Percentiles rank a stretch among this genome's conserved stretches.
Conservation (phyloP, 2,113 vertebrate species). For the Fulica atra region DNA sequence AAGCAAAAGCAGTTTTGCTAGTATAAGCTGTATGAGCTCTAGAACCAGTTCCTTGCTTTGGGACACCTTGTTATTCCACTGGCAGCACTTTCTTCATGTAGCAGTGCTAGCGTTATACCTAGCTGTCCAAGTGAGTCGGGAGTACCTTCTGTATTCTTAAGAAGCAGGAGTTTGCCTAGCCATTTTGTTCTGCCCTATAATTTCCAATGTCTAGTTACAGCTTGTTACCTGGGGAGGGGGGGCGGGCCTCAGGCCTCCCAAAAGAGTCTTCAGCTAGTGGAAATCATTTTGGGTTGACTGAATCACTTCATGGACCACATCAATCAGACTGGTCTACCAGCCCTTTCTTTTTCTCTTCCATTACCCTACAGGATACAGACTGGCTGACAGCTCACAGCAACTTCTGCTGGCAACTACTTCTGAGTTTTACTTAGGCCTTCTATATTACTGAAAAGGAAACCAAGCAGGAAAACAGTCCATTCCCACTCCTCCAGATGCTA, state of each 20-base stretch:
- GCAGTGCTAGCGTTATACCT: background rate
- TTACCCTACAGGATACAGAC: background rate
- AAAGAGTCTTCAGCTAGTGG: background rate
- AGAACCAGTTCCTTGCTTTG: background rate
- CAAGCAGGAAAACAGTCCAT: background rate
- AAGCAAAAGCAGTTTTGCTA: background rate
- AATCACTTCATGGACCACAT: background rate
- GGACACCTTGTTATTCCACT: background rate
- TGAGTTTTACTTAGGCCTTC: constrained; percentile 16
- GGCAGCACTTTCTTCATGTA: fast-evolving
- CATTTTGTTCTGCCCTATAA: background rate
- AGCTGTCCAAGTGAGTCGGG: background rate
- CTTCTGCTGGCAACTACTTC: background rate
- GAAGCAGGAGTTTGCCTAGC: background rate
- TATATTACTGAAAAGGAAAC: background rate
- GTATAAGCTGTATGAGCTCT: background rate
- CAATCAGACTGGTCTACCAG: background rate
- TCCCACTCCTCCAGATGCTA: background rate
- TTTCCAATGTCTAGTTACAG: background rate
- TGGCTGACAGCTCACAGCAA: background rate
- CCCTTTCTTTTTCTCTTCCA: background rate
- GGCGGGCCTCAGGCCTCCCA: background rate
- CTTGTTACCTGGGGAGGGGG: background rate
- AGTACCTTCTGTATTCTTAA: background rate
- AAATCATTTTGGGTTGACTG: background rate